A percentile compares a stretch with the other conserved stretches of the same genome.
These are phyloP conservation scores for Mionectes olivaceus DNA, from an alignment of 2,797 vertebrate species.

Conservation along the genomic window DNA sequence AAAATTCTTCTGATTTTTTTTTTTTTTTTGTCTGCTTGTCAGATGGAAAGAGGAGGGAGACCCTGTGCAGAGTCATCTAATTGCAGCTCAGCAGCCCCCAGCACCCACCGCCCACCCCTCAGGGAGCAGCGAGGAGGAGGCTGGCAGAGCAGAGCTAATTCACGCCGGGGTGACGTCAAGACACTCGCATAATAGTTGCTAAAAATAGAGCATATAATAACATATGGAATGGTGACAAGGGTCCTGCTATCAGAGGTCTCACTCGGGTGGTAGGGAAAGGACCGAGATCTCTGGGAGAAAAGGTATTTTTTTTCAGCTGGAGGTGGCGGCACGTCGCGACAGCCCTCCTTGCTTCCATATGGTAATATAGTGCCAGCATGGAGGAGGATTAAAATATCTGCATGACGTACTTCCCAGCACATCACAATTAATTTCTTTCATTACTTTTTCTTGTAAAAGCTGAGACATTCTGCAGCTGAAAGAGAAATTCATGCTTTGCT, in stretches of 20 bases:
- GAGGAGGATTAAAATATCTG: conserved; percentile 62
- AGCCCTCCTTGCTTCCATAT: conserved; percentile 33
- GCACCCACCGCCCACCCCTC: background rate
- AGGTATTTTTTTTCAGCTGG: background rate
- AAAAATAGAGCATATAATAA: conserved; percentile 56
- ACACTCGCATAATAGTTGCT: conserved; percentile 41
- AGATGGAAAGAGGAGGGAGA: background rate
- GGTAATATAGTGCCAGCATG: conserved; percentile 31
- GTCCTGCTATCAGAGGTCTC: background rate
- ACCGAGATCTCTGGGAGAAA: background rate
- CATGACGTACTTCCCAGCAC: conserved; percentile 50
- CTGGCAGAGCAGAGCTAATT: conserved; percentile 29
- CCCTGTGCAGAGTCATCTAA: background rate
- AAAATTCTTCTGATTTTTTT: background rate
- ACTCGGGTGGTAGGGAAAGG: background rate
- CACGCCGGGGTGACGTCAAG: conserved; percentile 66
- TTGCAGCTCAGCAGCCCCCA: conserved; percentile 17
- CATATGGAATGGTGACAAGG: background rate
- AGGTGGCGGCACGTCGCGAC: background rate
- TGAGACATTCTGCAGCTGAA: background rate
- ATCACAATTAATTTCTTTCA: conserved; percentile 44
- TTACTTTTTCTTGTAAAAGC: conserved; percentile 41
- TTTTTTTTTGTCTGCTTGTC: background rate
- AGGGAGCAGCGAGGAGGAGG: conserved; percentile 24
- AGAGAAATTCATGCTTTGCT: background rate